These are phyloP conservation scores for Mionectes macconnelli DNA, from an alignment of 2,113 vertebrate genomes.

Conservation along the genomic window DNA sequence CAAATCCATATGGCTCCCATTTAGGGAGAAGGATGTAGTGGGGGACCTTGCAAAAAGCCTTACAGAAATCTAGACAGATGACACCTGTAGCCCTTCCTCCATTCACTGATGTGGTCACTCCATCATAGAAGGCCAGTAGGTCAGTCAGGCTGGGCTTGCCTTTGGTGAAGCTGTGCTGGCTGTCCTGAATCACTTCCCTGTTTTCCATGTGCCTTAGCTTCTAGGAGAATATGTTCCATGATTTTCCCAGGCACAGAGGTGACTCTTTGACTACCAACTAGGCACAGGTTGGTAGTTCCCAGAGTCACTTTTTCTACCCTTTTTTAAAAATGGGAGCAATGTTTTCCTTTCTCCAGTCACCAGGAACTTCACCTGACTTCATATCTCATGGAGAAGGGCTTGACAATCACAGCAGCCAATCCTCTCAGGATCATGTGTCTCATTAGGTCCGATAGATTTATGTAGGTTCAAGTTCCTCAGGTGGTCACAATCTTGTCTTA, in stretches of 20 bases:
- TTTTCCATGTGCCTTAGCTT: background rate
- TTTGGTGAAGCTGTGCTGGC: background rate
- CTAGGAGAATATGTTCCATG: background rate
- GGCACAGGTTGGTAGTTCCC: background rate
- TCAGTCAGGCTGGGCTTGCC: background rate
- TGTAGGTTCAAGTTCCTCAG: background rate
- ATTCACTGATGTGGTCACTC: background rate
- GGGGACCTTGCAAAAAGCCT: background rate
- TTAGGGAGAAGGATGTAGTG: background rate
- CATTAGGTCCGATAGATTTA: fast-evolving
- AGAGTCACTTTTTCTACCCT: background rate
- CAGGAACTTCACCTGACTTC: background rate
- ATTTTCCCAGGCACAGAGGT: background rate
- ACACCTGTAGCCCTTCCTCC: background rate
- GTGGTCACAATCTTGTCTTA: background rate
- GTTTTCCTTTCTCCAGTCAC: background rate
- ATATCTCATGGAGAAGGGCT: background rate
- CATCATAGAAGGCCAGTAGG: background rate
- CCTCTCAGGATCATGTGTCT: background rate
- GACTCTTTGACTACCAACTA: too few relatives aligned
- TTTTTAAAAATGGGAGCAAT: background rate
- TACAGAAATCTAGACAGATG: background rate
- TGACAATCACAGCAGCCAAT: background rate
- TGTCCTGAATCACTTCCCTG: background rate
- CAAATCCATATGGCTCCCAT: background rate